Percentiles rank a stretch among this genome's conserved stretches.
Conservation (phyloP, 2,113 vertebrate genomes). For the Coryphaenoides rupestris region DNA sequence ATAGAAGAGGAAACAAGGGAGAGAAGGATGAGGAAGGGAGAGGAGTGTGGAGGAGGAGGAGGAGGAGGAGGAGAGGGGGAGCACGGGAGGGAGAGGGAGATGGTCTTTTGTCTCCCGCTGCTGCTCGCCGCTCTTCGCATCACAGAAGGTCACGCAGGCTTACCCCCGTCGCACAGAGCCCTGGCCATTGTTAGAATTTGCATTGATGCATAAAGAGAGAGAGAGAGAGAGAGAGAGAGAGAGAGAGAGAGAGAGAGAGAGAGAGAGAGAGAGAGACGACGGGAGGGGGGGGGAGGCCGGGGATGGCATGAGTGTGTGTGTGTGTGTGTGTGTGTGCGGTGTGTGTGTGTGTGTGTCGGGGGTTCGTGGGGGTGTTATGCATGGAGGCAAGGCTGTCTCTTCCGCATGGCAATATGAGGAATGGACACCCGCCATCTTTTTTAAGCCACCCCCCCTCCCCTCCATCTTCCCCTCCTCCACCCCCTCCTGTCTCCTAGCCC, state of each 20-base stretch:
- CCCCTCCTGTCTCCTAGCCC: conserved; percentile 30
- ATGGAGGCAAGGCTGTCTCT: conserved; percentile 54
- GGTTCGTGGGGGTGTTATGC: conserved; percentile 51
- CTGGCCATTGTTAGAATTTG: conserved; percentile 76
- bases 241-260: conserved; percentile 17
- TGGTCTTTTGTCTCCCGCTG: conserved; percentile 74
- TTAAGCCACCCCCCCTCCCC: conserved; percentile 28
- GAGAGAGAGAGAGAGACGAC: neutral
- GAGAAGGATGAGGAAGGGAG: too few species aligned
- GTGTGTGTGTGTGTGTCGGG: neutral
- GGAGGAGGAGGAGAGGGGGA: neutral
- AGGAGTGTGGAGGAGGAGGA: too few species aligned
- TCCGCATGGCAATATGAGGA: conserved; percentile 69
- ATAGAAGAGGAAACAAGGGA: too few species aligned
- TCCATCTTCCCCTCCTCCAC: conserved; percentile 49
- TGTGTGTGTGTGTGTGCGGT: conserved; percentile 11
- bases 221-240: conserved; percentile 36
- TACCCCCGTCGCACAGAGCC: conserved; percentile 70
- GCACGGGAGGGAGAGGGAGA: conserved; percentile 55
- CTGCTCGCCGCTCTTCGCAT: conserved; percentile 64
- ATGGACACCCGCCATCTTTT: conserved; percentile 78
- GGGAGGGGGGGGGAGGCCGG: conserved; percentile 26
- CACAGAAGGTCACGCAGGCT: conserved; percentile 75
- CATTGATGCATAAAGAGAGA: conserved; percentile 74
- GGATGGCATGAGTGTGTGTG: conserved; percentile 15